A percentile compares a stretch with the other conserved stretches of the same genome.
Evolutionary conservation across 2,113 vertebrate species (phyloP).

Genomic region (Campylomormyrus numenius): DNA sequence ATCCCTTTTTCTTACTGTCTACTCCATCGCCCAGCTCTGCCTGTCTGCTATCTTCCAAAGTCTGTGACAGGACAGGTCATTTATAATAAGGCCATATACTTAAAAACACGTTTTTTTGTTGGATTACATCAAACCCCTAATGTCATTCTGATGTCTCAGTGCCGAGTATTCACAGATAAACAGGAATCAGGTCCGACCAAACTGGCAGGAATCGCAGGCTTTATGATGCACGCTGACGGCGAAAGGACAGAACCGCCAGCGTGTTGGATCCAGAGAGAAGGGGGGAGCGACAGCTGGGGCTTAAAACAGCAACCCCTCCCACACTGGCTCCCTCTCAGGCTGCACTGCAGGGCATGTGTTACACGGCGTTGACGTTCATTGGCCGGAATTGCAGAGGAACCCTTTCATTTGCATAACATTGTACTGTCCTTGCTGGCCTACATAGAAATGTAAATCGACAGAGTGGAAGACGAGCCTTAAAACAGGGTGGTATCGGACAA

Average conservation of each 20-base stretch:
- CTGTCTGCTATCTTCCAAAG: not conserved
- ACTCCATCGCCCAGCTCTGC: not conserved
- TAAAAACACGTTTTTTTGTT: not conserved
- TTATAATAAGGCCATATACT: not conserved
- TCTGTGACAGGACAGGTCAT: not conserved
- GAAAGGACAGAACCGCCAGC: not conserved
- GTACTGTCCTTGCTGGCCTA: constrained; percentile 11
- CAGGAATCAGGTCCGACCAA: not conserved
- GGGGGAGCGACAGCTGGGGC: not conserved
- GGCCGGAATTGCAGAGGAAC: constrained; percentile 26
- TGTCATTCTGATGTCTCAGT: not conserved
- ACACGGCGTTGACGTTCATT: constrained; percentile 4
- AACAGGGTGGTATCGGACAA: not conserved
- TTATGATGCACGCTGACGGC: not conserved
- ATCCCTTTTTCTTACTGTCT: not conserved
- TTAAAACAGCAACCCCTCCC: not conserved
- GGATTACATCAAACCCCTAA: not conserved
- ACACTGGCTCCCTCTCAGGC: not conserved
- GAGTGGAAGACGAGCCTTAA: not conserved
- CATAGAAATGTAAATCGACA: constrained; percentile 20
- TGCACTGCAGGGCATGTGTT: not conserved
- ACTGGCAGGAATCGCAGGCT: not conserved
- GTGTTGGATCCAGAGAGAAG: not conserved
- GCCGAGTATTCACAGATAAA: not conserved
- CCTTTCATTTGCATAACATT: constrained; percentile 33